Base-by-base conservation (phyloP, 2,888 invertebrate genomes). In the Scaptomyza tumidula region DNA sequence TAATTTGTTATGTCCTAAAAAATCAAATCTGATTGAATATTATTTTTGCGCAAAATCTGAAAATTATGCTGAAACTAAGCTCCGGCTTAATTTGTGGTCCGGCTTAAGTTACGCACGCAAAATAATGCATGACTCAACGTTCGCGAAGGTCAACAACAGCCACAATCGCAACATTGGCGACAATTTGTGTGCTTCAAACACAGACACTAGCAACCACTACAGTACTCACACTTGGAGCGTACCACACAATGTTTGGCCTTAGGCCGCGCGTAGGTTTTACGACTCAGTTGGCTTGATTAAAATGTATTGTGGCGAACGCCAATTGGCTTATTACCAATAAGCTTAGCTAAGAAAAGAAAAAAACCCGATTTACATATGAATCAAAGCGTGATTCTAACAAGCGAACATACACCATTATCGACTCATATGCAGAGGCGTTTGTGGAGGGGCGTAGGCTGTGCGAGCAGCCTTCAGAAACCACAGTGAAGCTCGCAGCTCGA, bases 311-410 rank as follows among this genome's bases (percentile, higher is more conserved):
- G 80, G 80, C 82, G 79, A 79, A 88, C 85, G 81, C 81, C 83
- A 83, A 83, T 88, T 84, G 87, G 83, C 82, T 75, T 77, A 88
- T 86, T 88, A 86, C 87, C 87, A 74, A 84, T 84, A 80, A 86
- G 76, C 77, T 31, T 14, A 35, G 59, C 54, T 35, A 14, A 64
- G 64, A 33, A 31, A 45, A 64, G 62, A 71, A 70, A 41, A 41
- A 74, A 71, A 77, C 78, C 56, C 71, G 89, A 68, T 88, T 83
- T 88, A 75, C 87, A 89, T 83, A 70, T 83, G 73, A 83, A 71
- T 58, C 64, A 53, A 77, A 73, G 78, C 71, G 65, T 60, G 84
- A 66, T 84, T 84, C 83, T 88, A 84, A 89, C 85, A 71, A 74
- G 68, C 80, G 56, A 62, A 41, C 54, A 70, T 13, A 39, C 49